Evolutionary conservation across 2,797 vertebrate species (phyloP).

Genomic region (Pitangus sulphuratus): DNA sequence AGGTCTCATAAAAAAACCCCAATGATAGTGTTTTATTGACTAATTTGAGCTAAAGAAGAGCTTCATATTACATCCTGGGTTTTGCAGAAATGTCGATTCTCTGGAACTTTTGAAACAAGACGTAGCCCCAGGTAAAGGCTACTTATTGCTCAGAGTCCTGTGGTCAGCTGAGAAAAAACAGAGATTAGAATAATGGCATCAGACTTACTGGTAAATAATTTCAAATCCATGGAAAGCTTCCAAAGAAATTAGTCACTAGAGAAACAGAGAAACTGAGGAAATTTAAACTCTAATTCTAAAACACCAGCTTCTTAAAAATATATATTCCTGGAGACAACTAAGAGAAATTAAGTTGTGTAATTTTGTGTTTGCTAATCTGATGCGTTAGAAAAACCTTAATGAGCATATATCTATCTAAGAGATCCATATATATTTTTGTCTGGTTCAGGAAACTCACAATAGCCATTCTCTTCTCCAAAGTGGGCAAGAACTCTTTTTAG

Average conservation of each 20-base stretch:
- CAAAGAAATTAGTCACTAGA: conserved; percentile 2
- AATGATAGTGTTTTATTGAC: background rate
- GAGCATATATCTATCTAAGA: background rate
- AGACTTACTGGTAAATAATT: conserved; percentile 41
- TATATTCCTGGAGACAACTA: background rate
- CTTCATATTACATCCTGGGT: background rate
- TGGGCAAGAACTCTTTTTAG: background rate
- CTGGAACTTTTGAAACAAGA: conserved; percentile 55
- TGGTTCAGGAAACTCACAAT: background rate
- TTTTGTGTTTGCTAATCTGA: background rate
- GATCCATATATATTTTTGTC: background rate
- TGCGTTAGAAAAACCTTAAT: background rate
- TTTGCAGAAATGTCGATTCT: conserved; percentile 42
- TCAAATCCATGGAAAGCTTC: conserved; percentile 30
- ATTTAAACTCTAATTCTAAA: conserved; percentile 17
- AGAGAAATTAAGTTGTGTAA: background rate
- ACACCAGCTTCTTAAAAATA: background rate
- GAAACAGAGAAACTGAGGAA: background rate
- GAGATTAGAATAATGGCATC: conserved; percentile 45
- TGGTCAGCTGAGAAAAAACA: conserved; percentile 69
- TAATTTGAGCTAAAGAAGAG: background rate
- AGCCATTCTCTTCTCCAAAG: background rate
- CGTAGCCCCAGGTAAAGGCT: conserved; percentile 15
- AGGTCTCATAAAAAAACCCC: background rate
- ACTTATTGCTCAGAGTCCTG: conserved; percentile 21